phyloP scores from a whole-genome alignment of 2,888 invertebrate genomes.

The Thelaira solivaga region DNA sequence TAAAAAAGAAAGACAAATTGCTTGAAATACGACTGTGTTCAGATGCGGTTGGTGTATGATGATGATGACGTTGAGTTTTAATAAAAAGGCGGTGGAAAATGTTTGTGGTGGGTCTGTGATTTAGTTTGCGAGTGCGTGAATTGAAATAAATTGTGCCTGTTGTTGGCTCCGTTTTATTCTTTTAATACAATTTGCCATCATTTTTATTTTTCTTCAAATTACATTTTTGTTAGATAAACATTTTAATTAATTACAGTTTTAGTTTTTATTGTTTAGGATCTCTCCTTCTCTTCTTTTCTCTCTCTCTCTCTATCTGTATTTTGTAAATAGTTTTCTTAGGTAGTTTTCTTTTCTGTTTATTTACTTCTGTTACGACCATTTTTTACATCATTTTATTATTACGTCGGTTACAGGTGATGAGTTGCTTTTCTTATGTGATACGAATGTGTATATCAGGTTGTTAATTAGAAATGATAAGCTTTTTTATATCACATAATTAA shows the following conservation, averaged over 20 bases:
- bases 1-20: conserved; percentile 63
- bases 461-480: conserved; percentile 50
- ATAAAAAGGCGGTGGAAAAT: conserved; percentile 18
- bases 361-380: conserved; percentile 29
- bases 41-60: conserved; percentile 5
- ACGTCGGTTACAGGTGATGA: conserved; percentile 49
- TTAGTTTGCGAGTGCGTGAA: conserved; percentile 48
- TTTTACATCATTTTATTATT: conserved; percentile 55
- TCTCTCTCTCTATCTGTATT: no score
- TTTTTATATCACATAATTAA: conserved; percentile 46
- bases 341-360: neutral
- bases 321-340: conserved; percentile 38
- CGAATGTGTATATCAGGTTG: conserved; percentile 22
- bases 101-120: conserved; percentile 41
- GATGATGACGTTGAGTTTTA: conserved; percentile 12
- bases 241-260: conserved; percentile 61
- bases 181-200: conserved; percentile 59
- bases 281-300: no score
- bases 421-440: conserved; percentile 47
- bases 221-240: conserved; percentile 60
- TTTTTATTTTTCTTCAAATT: conserved; percentile 59
- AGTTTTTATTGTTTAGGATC: conserved; percentile 56
- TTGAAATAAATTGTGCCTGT: conserved; percentile 37
- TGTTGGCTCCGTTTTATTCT: conserved; percentile 28
- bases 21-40: conserved; percentile 48